phyloP scores from a whole-genome alignment of 2,888 invertebrate genomes.

The Xylota sylvarum region DNA sequence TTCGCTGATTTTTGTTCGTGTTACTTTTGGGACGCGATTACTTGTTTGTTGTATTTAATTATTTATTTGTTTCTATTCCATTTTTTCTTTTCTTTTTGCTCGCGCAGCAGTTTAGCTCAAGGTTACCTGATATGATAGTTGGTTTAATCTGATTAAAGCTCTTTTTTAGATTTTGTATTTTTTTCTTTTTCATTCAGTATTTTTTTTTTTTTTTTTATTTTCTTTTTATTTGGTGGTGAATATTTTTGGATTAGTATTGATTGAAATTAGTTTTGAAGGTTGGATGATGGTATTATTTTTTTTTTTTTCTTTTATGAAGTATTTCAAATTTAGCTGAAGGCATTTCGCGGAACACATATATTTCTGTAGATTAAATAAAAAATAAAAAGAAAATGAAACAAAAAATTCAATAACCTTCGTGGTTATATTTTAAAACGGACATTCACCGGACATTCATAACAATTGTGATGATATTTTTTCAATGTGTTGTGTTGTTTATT shows the following conservation, averaged over 20 bases:
- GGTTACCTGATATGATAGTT: constrained; percentile 76
- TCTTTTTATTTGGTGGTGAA: constrained; percentile 56
- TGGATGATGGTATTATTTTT: constrained; percentile 39
- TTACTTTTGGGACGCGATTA: constrained; percentile 56
- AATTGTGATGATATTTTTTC: constrained; percentile 36
- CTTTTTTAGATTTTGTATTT: constrained; percentile 41
- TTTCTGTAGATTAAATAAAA: constrained; percentile 15
- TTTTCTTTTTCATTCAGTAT: constrained; percentile 1
- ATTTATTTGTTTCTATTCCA: constrained; percentile 61
- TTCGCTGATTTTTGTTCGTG: constrained; percentile 9
- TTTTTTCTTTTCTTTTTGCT: constrained; percentile 51
- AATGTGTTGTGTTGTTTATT: constrained; percentile 25
- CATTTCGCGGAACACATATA: constrained; percentile 40
- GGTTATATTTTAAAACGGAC: constrained; percentile 59
- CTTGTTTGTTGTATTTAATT: constrained; percentile 72
- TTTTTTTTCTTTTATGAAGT: constrained; percentile 16
- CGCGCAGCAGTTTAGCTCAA: constrained; percentile 70
- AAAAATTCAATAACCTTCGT: constrained; percentile 63
- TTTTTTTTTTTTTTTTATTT: constrained; percentile 23
- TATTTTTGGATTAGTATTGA: constrained; percentile 68
- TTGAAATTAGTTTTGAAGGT: constrained; percentile 72
- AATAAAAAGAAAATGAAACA: constrained; percentile 29
- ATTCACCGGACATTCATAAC: constrained; percentile 60
- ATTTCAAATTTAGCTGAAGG: constrained; percentile 52
- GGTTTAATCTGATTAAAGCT: constrained; percentile 73